Evolutionary conservation across 2,888 invertebrate genomes (phyloP), one percentile per base, ranked within the genome.

Genomic region (Ecliptopera silaceata): DNA sequence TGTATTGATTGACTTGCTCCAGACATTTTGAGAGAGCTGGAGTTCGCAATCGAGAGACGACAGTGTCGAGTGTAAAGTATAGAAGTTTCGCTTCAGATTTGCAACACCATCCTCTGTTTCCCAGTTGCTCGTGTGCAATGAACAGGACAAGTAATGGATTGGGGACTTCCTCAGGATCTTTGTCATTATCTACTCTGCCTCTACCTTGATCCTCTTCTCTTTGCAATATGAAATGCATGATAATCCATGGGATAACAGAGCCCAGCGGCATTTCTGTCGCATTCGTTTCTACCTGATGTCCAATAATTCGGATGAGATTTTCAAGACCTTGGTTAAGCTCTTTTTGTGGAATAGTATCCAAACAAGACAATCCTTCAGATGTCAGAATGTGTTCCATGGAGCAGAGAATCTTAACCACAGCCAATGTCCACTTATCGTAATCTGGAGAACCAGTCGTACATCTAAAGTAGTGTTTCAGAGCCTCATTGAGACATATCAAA

Each of bases 41-140:
- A 0, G 94, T 93, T 56, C 94, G 92, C 36, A 96, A 74, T 60
- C 94, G 90, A 26, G 95, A 94, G n/a, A 95, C 92, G 34, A 97
- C 92, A 1, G 94, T 93, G 66, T 96, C 95, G 69, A 97, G 89
- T 15, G 94, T 95, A 71, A 97, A 96, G 64, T 95, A 93, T 4
- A 98, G 90, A 4, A 98, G 91, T 77, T 95, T 94, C 0, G 96
- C 97, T 65, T 95, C 94, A 61, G 95, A 94, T 57, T 93, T 93
- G 55, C 95, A 94, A 76, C 97, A 98, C 96, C 96, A 97, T 0
- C 94, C 93, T 74, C 86, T 92, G 78, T 86, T 92, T 56, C 97
- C 97, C 39, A 97, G 89, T 77, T 96, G 96, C 69, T 97, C 97
- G 80, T 97, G 97, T 1, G 95, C 97, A 38, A 95, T 94, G 75